Evolutionary conservation across 2,797 vertebrate species (phyloP), one percentile per base, ranked within the genome.

Genomic region (Muraenolepis orangiensis): DNA sequence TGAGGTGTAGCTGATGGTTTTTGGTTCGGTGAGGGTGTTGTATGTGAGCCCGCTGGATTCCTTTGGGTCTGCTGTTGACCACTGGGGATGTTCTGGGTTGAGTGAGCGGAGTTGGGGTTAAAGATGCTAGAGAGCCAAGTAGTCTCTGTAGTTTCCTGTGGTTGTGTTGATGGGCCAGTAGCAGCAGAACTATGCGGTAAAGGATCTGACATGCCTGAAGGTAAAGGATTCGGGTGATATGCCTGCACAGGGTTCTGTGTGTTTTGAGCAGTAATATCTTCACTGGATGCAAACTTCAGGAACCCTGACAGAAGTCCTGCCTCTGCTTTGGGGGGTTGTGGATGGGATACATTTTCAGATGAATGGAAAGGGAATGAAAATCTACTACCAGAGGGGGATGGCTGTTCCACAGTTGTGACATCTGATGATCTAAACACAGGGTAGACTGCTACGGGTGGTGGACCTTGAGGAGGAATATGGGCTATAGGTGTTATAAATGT

Each of bases 401-500:
- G 85, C 12, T 92, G 87, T n/a, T 91, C 91, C 7, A 78, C 71
- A 71, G 82, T 73, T 74, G 80, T 89, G 61, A 91, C 6, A 74
- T 94, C 84, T 70, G 94, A 88, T 36, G 93, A 90, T 72, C 91
- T 92, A 79, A 89, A 93, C 61, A 85, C 86, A 74, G 94, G 91
- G 87, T 91, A 93, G 78, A 94, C 94, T 81, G 83, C 88, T 30
- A 90, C 73, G 66, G 87, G 90, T 61, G 14, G 79, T 73, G 91
- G 86, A 86, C 81, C 92, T 85, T 89, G 94, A 81, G 84, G 76
- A 80, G 81, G 89, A 80, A 91, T 32, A 10, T 91, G 89, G 2
- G 81, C 71, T 75, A 92, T 85, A 82, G 92, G 88, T 80, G 93
- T 85, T 46, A 98, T 93, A 69, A 97, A 78, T 7, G 95, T 95